Percentiles rank a stretch among this genome's conserved stretches.
phyloP scores from a whole-genome alignment of 2,888 invertebrate species.

The Crematogaster levior region DNA sequence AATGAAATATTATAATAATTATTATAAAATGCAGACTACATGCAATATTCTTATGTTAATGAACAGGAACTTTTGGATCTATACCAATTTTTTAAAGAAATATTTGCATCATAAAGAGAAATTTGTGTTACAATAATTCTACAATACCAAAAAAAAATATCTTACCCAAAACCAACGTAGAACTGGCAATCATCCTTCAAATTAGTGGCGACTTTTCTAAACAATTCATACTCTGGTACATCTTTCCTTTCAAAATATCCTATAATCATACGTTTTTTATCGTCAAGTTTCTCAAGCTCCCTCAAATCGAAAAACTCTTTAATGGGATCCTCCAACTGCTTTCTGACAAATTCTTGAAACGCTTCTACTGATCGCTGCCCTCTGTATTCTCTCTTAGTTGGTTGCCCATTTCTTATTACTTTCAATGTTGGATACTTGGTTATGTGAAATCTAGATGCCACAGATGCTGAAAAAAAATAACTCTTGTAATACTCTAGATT shows the following conservation, averaged over 20 bases:
- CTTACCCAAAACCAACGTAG: constrained; percentile 95
- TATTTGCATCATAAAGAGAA: constrained; percentile 82
- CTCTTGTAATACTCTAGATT: not conserved
- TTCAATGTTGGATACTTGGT: constrained; percentile 99
- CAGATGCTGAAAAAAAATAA: constrained; percentile 86
- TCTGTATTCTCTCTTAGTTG: constrained; percentile 96
- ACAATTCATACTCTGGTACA: constrained; percentile 92
- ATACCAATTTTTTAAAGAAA: constrained; percentile 74
- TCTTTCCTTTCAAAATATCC: constrained; percentile 95
- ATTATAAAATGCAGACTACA: constrained; percentile 22
- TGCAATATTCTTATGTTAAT: not conserved
- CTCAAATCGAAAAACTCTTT: constrained; percentile 91
- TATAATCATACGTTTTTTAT: constrained; percentile 94
- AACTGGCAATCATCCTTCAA: constrained; percentile 98
- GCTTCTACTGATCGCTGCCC: constrained; percentile 96
- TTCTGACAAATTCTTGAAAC: constrained; percentile 94
- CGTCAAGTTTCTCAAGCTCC: constrained; percentile 91
- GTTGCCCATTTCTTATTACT: constrained; percentile 95
- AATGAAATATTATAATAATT: constrained; percentile 73
- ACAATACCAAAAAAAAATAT: not conserved
- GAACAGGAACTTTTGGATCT: not conserved
- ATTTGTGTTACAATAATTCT: constrained; percentile 52
- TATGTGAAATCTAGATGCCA: constrained; percentile 97
- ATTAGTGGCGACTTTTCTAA: constrained; percentile 93
- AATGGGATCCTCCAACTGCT: constrained; percentile 95